Conservation (phyloP, 2,797 vertebrate genomes). For the Anableps anableps region DNA sequence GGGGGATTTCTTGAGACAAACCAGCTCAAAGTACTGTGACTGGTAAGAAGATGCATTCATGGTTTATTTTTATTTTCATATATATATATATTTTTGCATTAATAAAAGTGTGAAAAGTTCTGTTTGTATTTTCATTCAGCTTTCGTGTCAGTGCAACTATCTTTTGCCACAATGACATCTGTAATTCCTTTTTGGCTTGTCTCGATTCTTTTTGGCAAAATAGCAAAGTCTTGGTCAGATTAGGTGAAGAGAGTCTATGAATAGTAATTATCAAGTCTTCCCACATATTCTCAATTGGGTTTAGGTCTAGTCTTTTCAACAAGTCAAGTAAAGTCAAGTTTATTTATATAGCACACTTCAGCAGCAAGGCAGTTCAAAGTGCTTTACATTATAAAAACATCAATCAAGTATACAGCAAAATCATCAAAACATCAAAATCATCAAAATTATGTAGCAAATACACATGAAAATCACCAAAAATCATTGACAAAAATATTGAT, state of each 20-base stretch:
- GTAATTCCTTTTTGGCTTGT: neutral
- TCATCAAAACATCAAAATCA: too few species aligned
- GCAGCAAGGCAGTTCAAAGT: too few species aligned
- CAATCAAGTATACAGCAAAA: too few species aligned
- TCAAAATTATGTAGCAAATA: too few species aligned
- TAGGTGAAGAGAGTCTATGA: neutral
- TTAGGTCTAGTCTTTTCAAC: neutral
- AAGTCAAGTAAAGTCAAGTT: too few species aligned
- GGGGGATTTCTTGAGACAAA: neutral
- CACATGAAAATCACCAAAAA: too few species aligned
- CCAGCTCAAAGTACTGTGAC: neutral
- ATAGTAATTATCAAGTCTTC: neutral
- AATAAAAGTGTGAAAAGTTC: neutral
- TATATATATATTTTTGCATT: too few species aligned
- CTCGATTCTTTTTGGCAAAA: neutral
- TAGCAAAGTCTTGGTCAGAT: neutral
- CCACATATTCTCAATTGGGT: neutral
- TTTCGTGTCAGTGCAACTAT: neutral
- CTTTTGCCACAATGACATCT: neutral
- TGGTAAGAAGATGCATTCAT: neutral
- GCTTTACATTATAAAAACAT: too few species aligned
- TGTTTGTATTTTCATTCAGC: neutral
- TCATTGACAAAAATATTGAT: too few species aligned
- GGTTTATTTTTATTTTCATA: too few species aligned
- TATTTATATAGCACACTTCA: too few species aligned